Conservation (phyloP, 2,888 invertebrate genomes). For the Dyspetes luteomarginatus region DNA sequence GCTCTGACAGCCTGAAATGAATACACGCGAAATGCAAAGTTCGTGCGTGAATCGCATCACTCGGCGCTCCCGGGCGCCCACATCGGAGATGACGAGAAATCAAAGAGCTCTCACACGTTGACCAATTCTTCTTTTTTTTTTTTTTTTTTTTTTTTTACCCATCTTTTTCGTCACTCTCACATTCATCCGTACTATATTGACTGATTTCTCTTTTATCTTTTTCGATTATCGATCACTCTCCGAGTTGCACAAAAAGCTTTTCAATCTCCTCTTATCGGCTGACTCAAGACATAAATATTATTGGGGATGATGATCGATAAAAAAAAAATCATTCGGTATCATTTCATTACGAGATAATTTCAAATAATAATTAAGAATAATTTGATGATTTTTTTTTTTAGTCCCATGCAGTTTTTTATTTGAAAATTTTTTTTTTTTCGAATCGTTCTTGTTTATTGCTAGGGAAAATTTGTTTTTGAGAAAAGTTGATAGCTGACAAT, state of each 20-base stretch:
- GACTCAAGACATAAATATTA: no score
- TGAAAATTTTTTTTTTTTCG: background rate
- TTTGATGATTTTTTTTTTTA: no score
- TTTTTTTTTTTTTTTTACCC: slow-evolving; percentile 26
- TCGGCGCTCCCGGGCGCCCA: no score
- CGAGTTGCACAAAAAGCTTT: slow-evolving; percentile 1
- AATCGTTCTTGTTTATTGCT: background rate
- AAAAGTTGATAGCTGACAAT: slow-evolving; percentile 54
- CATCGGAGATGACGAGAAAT: slow-evolving; percentile 57
- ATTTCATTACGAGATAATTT: slow-evolving; percentile 8
- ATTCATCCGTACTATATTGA: background rate
- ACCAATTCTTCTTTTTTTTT: slow-evolving; percentile 28
- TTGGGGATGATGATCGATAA: background rate
- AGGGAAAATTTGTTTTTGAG: background rate
- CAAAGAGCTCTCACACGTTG: slow-evolving; percentile 59
- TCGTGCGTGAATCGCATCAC: slow-evolving; percentile 43
- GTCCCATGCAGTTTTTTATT: no score
- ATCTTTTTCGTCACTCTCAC: slow-evolving; percentile 35
- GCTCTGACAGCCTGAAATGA: slow-evolving; percentile 67
- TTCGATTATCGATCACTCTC: slow-evolving; percentile 58
- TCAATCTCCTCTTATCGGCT: no score
- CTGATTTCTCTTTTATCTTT: slow-evolving; percentile 49
- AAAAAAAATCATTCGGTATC: background rate
- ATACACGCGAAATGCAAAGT: slow-evolving; percentile 60
- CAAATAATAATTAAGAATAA: background rate